Conservation (phyloP, 2,888 invertebrate genomes). For the Meteorus cinctellus region DNA sequence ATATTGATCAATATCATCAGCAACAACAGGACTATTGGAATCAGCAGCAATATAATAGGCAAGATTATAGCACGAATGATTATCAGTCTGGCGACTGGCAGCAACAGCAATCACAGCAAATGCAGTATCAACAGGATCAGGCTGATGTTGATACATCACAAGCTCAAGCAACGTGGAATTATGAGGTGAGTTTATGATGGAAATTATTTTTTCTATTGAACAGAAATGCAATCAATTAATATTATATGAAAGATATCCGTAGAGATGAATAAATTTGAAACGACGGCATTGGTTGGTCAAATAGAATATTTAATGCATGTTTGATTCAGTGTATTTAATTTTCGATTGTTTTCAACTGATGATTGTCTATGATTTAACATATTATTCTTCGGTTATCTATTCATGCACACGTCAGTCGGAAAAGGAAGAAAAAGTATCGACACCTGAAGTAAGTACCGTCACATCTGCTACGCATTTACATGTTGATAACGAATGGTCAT, state of each 20-base stretch:
- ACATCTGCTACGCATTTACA: constrained; percentile 61
- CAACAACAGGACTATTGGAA: constrained; percentile 64
- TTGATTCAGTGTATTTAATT: constrained; percentile 15
- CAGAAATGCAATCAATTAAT: constrained; percentile 21
- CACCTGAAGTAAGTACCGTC: constrained; percentile 71
- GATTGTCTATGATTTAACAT: constrained; percentile 19
- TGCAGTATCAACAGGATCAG: constrained; percentile 59
- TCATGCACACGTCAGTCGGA: constrained; percentile 68
- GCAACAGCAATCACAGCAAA: constrained; percentile 54
- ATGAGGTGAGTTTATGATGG: constrained; percentile 66
- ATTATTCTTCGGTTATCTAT: constrained; percentile 59
- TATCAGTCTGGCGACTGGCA: constrained; percentile 62
- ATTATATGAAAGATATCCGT: not conserved
- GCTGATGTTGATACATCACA: constrained; percentile 63
- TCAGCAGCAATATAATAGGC: constrained; percentile 57
- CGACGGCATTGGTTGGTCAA: not conserved
- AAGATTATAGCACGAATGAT: constrained; percentile 59
- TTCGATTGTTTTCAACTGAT: constrained; percentile 3
- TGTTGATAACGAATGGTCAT: constrained; percentile 55
- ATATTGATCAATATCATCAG: constrained; percentile 57
- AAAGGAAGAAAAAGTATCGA: constrained; percentile 66
- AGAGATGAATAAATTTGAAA: constrained; percentile 4
- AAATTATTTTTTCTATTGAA: constrained; percentile 30
- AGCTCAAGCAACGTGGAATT: constrained; percentile 68
- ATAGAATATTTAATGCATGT: not conserved